Percentiles rank a stretch among this genome's conserved stretches.
Evolutionary conservation across 2,797 vertebrate genomes (phyloP).

Genomic region (Tokudaia tokunoshimensis): DNA sequence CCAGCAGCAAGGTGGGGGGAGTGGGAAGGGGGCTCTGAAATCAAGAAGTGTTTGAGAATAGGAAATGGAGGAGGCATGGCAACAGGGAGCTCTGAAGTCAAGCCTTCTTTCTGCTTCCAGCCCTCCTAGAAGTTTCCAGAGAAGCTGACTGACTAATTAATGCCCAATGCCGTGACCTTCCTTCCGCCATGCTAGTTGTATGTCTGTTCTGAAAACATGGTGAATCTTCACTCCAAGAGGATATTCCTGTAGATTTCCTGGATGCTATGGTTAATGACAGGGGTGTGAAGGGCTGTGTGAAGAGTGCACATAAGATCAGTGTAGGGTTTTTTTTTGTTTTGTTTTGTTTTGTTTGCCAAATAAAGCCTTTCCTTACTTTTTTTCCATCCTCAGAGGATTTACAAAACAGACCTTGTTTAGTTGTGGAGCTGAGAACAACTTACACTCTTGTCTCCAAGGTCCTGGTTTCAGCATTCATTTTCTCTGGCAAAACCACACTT

Average conservation of each 20-base stretch:
- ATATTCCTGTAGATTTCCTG: conserved; percentile 25
- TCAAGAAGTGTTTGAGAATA: not conserved
- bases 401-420: not conserved
- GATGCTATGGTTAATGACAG: not conserved
- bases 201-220: conserved; percentile 2
- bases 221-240: not conserved
- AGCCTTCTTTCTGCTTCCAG: not conserved
- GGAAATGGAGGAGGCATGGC: not conserved
- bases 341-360: not conserved
- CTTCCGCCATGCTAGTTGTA: not conserved
- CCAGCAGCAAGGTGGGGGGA: not conserved
- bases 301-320: conserved; percentile 16
- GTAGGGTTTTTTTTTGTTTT: not conserved
- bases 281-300: not conserved
- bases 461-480: not conserved
- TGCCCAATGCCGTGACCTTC: not conserved
- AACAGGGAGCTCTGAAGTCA: not conserved
- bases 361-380: conserved; percentile 23
- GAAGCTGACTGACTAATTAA: not conserved
- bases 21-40: no score
- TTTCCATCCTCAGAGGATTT: not conserved
- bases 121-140: not conserved
- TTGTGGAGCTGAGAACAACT: conserved; percentile 2
- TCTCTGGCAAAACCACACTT: conserved; percentile 42
- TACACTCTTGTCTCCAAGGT: conserved; percentile 30